A percentile compares a stretch with the other conserved stretches of the same genome.
These are phyloP conservation scores for Homarus gammarus DNA, from an alignment of 2,888 invertebrate genomes.

Conservation along the genomic window DNA sequence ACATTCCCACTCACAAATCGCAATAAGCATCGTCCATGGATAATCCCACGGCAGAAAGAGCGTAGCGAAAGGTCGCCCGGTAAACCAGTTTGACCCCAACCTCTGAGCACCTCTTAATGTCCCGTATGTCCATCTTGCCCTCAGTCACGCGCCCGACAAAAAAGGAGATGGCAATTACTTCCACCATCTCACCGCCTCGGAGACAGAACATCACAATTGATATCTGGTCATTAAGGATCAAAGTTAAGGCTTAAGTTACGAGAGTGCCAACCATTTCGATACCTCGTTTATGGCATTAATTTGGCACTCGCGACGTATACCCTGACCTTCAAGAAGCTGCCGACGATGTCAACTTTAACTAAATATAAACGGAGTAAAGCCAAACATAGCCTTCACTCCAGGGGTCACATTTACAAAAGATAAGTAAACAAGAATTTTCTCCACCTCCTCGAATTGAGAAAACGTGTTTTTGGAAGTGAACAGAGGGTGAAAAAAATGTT, in stretches of 20 bases:
- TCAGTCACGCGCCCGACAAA: conserved; percentile 4
- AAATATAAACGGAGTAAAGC: conserved; percentile 31
- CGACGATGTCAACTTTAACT: conserved; percentile 31
- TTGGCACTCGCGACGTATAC: conserved; percentile 23
- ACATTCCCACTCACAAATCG: not conserved
- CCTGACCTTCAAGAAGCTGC: conserved; percentile 54
- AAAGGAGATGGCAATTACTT: conserved; percentile 59
- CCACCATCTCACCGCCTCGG: conserved; percentile 55
- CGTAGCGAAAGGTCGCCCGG: conserved; percentile 2
- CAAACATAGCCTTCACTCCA: conserved; percentile 2
- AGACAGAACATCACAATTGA: conserved; percentile 65
- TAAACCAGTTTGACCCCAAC: conserved; percentile 33
- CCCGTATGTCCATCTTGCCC: conserved; percentile 43
- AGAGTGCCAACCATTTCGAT: conserved; percentile 48
- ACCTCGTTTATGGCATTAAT: conserved; percentile 16
- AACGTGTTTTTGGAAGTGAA: too few species aligned
- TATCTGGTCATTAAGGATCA: conserved; percentile 61
- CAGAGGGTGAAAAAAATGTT: too few species aligned
- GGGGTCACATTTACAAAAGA: not conserved
- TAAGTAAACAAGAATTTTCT: too few species aligned
- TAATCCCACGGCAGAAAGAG: conserved; percentile 15
- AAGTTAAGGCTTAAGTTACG: conserved; percentile 36
- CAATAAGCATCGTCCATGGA: conserved; percentile 24
- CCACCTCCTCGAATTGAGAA: too few species aligned
- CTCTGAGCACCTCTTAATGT: not conserved